Base-by-base conservation (phyloP, 2,888 invertebrate genomes). In the Drosophila flavopinicola region DNA sequence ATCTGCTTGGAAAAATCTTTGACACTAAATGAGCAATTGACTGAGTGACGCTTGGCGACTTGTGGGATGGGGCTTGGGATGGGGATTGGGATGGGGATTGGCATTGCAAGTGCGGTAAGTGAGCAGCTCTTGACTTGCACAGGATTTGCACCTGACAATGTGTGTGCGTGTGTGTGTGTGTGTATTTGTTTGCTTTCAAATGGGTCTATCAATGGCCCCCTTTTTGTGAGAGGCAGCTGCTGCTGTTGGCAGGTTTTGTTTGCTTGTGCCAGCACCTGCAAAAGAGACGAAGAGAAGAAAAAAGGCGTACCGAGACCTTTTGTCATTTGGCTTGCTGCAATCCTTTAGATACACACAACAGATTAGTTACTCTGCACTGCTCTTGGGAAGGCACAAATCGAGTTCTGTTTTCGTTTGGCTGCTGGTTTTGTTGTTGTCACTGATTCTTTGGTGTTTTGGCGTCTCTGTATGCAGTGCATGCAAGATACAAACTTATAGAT, bases 281-380 rank as follows among this genome's bases (percentile, higher is more conserved):
- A 25, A 45, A 45, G 11, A 9, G 17, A 6, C n/a, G n/a, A n/a
- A n/a, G n/a, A 7, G 24, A 15, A 15, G 2, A 44, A 7, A 44
- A 32, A 11, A 15, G 29, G 17, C n/a, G 54, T 38, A 33, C 15
- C 37, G 6, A 69, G 75, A 66, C 80, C 74, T 85, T 69, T 85
- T 77, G 78, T 73, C 78, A 82, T 59, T 60, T 33, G 33, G 53
- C 42, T 60, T 35, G 48, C 68, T 60, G 58, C 84, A 77, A 85
- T 90, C 89, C 90, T 85, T 84, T 69, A 90, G 89, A 90, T 90
- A 89, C 90, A 88, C 79, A 87, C 82, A 74, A 75, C 75, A 89
- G 89, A 89, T 89, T 89, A 89, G 75, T 74, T 57, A 59, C 71
- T 47, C 30, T 47, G 71, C 56, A 49, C n/a, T n/a, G 47, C 52